Evolutionary conservation across 2,113 vertebrate species (phyloP).

Genomic region (Etia nguti): DNA sequence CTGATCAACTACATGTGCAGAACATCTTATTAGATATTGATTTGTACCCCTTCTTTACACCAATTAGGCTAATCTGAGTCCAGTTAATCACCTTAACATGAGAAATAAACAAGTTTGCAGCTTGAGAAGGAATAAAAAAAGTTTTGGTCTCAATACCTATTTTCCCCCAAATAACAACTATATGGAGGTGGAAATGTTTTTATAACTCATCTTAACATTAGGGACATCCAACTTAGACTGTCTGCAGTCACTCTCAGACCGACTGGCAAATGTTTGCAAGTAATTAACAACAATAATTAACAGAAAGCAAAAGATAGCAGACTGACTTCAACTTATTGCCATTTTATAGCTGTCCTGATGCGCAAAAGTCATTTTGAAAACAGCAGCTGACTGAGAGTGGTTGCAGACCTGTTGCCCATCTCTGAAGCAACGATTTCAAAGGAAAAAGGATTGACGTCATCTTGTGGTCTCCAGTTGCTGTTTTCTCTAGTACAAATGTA

Average conservation of each 20-base stretch:
- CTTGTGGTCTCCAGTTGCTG: background rate
- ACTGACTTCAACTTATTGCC: background rate
- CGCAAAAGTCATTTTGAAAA: background rate
- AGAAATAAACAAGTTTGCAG: background rate
- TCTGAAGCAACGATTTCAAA: background rate
- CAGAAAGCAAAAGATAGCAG: background rate
- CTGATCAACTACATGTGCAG: background rate
- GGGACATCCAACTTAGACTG: background rate
- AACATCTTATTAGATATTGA: background rate
- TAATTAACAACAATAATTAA: background rate
- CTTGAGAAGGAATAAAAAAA: rapidly evolving
- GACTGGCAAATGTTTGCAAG: background rate
- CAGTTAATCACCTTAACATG: background rate
- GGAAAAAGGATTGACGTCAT: background rate
- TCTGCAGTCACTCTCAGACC: background rate
- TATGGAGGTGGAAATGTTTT: background rate
- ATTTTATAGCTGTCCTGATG: background rate
- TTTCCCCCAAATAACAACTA: background rate
- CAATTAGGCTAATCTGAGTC: background rate
- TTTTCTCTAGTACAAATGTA: background rate
- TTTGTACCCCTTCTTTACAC: background rate
- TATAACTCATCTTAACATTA: background rate
- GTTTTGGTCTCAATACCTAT: background rate
- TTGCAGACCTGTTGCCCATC: background rate
- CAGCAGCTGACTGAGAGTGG: rapidly evolving